Conservation (phyloP, 1,140 invertebrate species). For the Cotesia vestalis region DNA sequence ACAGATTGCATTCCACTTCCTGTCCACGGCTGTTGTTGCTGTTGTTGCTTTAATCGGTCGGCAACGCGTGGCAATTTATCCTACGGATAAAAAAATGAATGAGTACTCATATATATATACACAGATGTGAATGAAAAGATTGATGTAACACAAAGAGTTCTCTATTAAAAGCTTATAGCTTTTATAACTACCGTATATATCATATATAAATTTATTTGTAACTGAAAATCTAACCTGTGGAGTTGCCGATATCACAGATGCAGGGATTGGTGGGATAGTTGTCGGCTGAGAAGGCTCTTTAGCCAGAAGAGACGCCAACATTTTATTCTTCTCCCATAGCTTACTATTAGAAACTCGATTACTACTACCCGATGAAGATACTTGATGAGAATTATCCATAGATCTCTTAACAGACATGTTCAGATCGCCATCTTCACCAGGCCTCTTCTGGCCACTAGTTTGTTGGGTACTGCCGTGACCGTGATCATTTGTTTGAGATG, state of each 20-base stretch:
- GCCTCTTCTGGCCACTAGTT: conserved; percentile 72
- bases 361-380: conserved; percentile 60
- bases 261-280: conserved; percentile 72
- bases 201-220: conserved; percentile 1
- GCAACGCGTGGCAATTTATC: conserved; percentile 69
- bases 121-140: neutral
- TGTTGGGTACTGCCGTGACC: conserved; percentile 57
- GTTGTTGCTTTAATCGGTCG: conserved; percentile 54
- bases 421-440: conserved; percentile 73
- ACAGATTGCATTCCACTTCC: conserved; percentile 59
- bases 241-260: conserved; percentile 73
- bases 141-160: neutral
- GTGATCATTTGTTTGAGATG: conserved; percentile 60
- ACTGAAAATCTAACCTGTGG: conserved; percentile 62
- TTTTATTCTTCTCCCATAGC: conserved; percentile 84
- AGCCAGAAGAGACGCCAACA: conserved; percentile 84
- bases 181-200: neutral
- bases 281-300: conserved; percentile 79
- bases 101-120: neutral
- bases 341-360: conserved; percentile 66
- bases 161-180: neutral
- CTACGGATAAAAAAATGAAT: conserved; percentile 39
- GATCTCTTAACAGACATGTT: conserved; percentile 68
- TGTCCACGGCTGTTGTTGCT: conserved; percentile 56
- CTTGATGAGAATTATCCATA: conserved; percentile 65